These are phyloP conservation scores for Dysmachus trigonus DNA, from an alignment of 2,888 invertebrate species.

Conservation along the genomic window DNA sequence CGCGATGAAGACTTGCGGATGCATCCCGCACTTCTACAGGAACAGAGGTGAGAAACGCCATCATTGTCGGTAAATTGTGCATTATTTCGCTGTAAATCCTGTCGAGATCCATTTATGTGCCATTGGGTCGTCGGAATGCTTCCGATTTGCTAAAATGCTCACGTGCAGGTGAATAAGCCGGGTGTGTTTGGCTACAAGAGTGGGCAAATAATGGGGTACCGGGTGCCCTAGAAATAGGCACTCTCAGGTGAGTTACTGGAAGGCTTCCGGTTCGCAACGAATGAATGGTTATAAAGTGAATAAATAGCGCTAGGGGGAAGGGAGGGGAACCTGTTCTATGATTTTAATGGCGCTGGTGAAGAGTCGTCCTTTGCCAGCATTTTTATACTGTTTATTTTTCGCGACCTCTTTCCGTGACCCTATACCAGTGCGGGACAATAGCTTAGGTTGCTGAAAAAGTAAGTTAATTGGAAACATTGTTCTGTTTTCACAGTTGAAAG, in stretches of 20 bases:
- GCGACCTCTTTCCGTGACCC: neutral
- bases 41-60: slow-evolving; percentile 67
- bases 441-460: neutral
- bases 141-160: neutral
- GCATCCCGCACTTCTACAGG: slow-evolving; percentile 79
- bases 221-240: neutral
- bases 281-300: neutral
- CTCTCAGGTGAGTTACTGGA: neutral
- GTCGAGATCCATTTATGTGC: neutral
- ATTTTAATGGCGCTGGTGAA: neutral
- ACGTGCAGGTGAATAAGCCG: neutral
- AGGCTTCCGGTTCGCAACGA: neutral
- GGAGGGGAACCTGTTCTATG: neutral
- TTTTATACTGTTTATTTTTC: neutral
- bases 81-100: neutral
- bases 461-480: neutral
- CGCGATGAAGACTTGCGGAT: slow-evolving; percentile 72
- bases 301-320: neutral
- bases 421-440: neutral
- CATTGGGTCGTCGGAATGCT: neutral
- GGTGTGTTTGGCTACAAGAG: neutral
- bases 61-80: neutral
- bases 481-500: neutral
- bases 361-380: neutral
- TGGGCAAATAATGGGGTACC: neutral